Evolutionary conservation across 1,140 invertebrate species (phyloP), one percentile per base, ranked within the genome.

Genomic region (Euwallacea fornicatus): DNA sequence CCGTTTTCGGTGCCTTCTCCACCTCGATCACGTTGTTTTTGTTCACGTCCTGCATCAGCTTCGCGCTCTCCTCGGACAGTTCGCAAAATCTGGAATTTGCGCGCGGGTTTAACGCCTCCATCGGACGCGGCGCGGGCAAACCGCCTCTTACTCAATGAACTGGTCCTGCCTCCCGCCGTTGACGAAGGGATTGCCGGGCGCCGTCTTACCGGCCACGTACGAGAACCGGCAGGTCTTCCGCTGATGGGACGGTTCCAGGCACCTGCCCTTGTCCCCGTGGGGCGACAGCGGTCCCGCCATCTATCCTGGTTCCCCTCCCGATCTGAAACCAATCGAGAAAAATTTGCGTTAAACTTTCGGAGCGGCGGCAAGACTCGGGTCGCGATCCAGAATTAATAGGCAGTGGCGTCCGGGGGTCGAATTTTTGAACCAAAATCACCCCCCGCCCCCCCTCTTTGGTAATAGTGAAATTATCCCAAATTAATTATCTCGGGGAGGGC

Each of bases 41-140:
- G 43, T 71, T 71, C 9, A 53, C 46, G n/a, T 71, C 69, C 2
- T 71, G 7, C 21, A 64, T 42, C 8, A 64, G 46, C n/a, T 42
- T 60, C 15, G 59, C 42, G 42, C 55, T 71, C 16, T 76, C 75
- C 44, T 73, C 55, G n/a, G 67, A n/a, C 15, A 53, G 3, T 53
- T 53, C 15, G 50, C 15, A n/a, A n/a, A 53, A 53, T 11, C 4
- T 53, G 50, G 50, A 53, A 53, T n/a, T 53, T 15, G n/a, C 50
- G 50, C 8, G 21, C 21, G 21, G 4, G 21, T 33, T 33, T 33
- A 33, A n/a, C n/a, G n/a, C n/a, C n/a, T n/a, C n/a, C n/a, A n/a
- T n/a, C n/a, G n/a, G n/a, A n/a, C n/a, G n/a, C n/a, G n/a, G n/a
- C n/a, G n/a, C n/a, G n/a, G n/a, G n/a, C n/a, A n/a, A n/a, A n/a